These are phyloP conservation scores for Teinopalpus imperialis DNA, from an alignment of 2,888 invertebrate species.

Conservation along the genomic window DNA sequence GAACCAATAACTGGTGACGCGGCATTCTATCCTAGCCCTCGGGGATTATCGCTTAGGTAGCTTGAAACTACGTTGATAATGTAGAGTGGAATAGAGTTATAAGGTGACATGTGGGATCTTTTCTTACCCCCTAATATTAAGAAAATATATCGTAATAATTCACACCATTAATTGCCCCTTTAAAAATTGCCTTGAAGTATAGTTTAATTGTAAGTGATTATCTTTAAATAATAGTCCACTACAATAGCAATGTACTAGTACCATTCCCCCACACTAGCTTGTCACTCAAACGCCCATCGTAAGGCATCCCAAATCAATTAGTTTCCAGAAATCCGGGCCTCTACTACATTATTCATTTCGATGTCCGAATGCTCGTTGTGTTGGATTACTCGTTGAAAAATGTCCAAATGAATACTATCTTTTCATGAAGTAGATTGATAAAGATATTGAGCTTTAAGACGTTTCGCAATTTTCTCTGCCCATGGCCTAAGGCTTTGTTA, in stretches of 20 bases:
- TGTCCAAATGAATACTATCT: conserved; percentile 28
- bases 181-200: no score
- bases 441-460: conserved; percentile 21
- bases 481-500: conserved; percentile 44
- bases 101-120: no score
- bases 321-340: conserved; percentile 34
- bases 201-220: no score
- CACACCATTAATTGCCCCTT: no score
- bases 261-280: not conserved
- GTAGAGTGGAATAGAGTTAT: no score
- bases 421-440: conserved; percentile 28
- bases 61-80: no score
- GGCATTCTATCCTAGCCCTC: no score
- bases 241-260: not conserved
- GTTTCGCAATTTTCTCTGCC: conserved; percentile 12
- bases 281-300: conserved; percentile 31
- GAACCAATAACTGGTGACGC: no score
- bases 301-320: conserved; percentile 43
- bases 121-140: no score
- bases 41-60: no score
- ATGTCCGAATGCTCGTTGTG: conserved; percentile 23
- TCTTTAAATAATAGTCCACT: no score
- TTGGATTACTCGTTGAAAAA: conserved; percentile 26
- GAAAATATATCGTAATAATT: no score
- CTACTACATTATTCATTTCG: conserved; percentile 42